Evolutionary conservation across 2,113 vertebrate species (phyloP).

Genomic region (Corapipo altera): DNA sequence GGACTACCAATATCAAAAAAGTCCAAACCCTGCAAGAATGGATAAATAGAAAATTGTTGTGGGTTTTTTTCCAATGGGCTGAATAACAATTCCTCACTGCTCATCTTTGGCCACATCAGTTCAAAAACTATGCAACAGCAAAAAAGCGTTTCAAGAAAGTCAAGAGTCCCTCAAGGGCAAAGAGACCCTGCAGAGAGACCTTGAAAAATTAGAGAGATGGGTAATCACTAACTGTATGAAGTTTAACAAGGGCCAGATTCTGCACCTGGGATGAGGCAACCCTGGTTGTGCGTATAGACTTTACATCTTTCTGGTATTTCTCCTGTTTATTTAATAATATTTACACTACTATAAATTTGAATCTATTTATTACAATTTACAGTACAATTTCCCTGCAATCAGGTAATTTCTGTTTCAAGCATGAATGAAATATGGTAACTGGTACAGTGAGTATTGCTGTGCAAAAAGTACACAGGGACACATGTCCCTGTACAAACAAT

Average conservation of each 20-base stretch:
- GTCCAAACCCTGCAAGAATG: neutral
- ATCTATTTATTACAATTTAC: neutral
- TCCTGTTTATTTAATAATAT: neutral
- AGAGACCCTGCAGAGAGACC: neutral
- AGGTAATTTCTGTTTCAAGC: neutral
- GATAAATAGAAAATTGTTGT: neutral
- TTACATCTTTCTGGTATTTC: neutral
- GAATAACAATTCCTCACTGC: neutral
- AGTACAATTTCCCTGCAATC: neutral
- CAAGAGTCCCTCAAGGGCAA: neutral
- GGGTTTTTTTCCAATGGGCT: neutral
- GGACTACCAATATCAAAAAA: neutral
- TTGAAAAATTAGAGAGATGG: neutral
- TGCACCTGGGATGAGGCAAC: fast-evolving
- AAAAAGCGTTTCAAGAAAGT: neutral
- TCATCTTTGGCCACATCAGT: neutral
- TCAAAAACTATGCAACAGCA: neutral
- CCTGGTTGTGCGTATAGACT: neutral
- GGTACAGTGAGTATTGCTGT: neutral
- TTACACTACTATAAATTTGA: neutral
- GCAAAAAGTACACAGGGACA: neutral
- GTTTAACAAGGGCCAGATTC: neutral
- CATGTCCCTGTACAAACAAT: neutral
- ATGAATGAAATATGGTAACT: neutral
- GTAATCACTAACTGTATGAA: neutral